Conservation (phyloP, 2,797 vertebrate species). For the Megalops cyprinoides region DNA sequence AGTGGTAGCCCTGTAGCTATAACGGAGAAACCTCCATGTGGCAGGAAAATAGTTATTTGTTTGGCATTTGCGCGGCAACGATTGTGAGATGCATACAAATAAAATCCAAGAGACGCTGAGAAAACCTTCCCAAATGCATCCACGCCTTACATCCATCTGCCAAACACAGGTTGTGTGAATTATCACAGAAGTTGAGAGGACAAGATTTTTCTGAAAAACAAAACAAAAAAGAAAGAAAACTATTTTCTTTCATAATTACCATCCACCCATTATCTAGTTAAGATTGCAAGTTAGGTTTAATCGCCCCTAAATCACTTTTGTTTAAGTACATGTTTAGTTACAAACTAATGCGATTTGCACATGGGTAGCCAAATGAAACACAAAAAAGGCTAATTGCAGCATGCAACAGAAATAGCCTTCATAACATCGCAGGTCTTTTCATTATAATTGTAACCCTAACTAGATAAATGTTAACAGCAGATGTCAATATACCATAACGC, state of each 20-base stretch:
- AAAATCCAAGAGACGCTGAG: too few relatives aligned
- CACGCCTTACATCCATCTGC: constrained; percentile 36
- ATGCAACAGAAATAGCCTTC: constrained; percentile 53
- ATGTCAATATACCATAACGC: constrained; percentile 42
- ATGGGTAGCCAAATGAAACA: constrained; percentile 50
- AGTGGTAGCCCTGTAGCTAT: constrained; percentile 67
- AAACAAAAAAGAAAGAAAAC: constrained; percentile 15
- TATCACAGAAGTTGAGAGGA: constrained; percentile 29
- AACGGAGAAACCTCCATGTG: constrained; percentile 69
- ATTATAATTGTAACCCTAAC: constrained; percentile 53
- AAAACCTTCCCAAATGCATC: too few relatives aligned
- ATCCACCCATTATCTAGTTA: constrained; percentile 32
- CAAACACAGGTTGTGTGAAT: constrained; percentile 41
- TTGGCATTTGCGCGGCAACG: background rate
- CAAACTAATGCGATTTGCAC: constrained; percentile 48
- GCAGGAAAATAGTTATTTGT: constrained; percentile 76
- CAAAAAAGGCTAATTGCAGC: constrained; percentile 52
- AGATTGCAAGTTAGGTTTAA: constrained; percentile 43
- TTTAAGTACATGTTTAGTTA: constrained; percentile 48
- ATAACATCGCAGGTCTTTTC: constrained; percentile 54
- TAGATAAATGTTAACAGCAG: constrained; percentile 55
- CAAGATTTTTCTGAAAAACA: constrained; percentile 30
- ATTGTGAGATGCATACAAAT: constrained; percentile 31
- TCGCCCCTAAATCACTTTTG: constrained; percentile 38
- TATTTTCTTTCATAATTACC: constrained; percentile 38